These are phyloP conservation scores for Aricia artaxerxes DNA, from an alignment of 2,888 invertebrate species.

Conservation along the genomic window DNA sequence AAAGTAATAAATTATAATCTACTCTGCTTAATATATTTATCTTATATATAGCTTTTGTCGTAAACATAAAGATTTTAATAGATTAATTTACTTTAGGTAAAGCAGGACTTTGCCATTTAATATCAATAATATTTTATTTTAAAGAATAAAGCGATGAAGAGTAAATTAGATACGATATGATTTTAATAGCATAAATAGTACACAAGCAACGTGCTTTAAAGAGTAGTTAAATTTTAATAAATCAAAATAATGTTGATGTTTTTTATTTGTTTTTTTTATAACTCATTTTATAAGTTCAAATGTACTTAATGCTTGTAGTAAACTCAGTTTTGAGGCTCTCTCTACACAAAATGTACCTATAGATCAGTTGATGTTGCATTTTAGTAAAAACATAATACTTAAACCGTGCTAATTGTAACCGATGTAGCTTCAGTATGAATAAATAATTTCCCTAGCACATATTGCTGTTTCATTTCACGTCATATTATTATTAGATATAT, in stretches of 20 bases:
- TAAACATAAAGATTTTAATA: background rate
- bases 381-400: slow-evolving; percentile 32
- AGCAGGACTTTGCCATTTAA: slow-evolving; percentile 1
- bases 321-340: slow-evolving; percentile 54
- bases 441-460: slow-evolving; percentile 60
- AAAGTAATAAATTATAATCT: background rate
- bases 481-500: background rate
- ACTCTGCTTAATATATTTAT: slow-evolving; percentile 6
- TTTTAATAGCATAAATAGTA: slow-evolving; percentile 13
- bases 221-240: background rate
- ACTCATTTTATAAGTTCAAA: slow-evolving; percentile 48
- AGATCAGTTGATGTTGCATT: slow-evolving; percentile 29
- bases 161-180: slow-evolving; percentile 3
- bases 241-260: slow-evolving; percentile 15
- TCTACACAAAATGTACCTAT: slow-evolving; percentile 41
- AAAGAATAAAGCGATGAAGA: background rate
- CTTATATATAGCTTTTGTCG: slow-evolving; percentile 14
- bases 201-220: slow-evolving; percentile 18
- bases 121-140: background rate
- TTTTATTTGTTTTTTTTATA: slow-evolving; percentile 42
- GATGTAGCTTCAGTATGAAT: slow-evolving; percentile 50
- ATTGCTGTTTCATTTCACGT: slow-evolving; percentile 51
- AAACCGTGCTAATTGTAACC: slow-evolving; percentile 47
- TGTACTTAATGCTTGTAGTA: slow-evolving; percentile 60
- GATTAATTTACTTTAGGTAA: background rate